Base-by-base conservation (phyloP, 2,113 vertebrate species). In the Jacana jacana region DNA sequence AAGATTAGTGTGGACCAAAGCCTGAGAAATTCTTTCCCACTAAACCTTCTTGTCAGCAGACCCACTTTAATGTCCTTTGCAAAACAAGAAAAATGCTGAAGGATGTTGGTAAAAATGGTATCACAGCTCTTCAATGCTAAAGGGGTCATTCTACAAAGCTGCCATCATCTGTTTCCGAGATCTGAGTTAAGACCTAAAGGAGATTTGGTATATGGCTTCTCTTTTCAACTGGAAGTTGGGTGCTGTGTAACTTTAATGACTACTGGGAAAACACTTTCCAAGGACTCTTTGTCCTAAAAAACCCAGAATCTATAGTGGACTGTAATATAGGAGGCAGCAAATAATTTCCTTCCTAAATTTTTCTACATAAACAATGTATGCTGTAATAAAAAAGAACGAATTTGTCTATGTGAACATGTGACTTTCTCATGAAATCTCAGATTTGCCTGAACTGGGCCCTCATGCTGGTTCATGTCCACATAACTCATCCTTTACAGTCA, bases 401-500 rank as follows among this genome's bases (percentile, higher is more conserved):
- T 37, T 85, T 76, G 82, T 91, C 88, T 52, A 24, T 73, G 18
- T 89, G 79, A 94, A 75, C 73, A 91, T 97, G 97, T 96, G 86
- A 71, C 71, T 97, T 95, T 86, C 86, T 92, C 66, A 82, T 90
- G 86, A 97, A 98, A 94, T 76, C 18, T 12, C 91, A 80, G 35
- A 77, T 97, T 97, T 97, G 66, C 89, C 86, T 96, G 72, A 83
- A 94, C 94, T 94, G 83, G 84, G 85, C 91, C 96, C 90, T 97
- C 93, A 81, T 97, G 91, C 95, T 97, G 95, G 96, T 96, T 97
- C 95, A 85, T 93, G 95, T 95, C 95, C 96, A 97, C 97, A 98
- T 98, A 98, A 98, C 94, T 98, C 97, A 98, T 97, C 95, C 95
- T 97, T 98, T 98, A 94, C 92, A 95, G 91, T 97, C 97, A 95